Base-by-base conservation (phyloP, 2,113 vertebrate species). In the Cavia porcellus region DNA sequence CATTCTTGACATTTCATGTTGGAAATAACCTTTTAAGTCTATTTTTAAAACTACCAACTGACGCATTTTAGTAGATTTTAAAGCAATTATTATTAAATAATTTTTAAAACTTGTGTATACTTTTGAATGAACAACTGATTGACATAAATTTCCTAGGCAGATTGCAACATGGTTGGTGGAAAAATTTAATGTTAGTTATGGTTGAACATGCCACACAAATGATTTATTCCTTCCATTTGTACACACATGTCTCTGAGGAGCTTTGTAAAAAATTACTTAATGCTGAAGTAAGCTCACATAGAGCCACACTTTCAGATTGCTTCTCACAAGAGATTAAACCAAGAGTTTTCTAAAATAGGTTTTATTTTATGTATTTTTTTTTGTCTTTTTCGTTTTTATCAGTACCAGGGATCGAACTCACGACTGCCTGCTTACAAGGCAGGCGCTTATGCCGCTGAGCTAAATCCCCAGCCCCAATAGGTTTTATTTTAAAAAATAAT, bases 321-420 rank as follows among this genome's bases (percentile, higher is more conserved):
- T 80, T 10, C n/a, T 75, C 28, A 55, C 20, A 86, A 38, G 24
- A 5, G 75, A 3, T 81, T 94, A 28, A 83, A 86, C 74, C 20
- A 86, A 89, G 59, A 92, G 42, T 94, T 96, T 88, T 77, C 55
- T 77, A 82, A 95, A 72, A 45, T 57, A 74, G 42, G 7, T 77
- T 83, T 77, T 72, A 57, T 64, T n/a, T n/a, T n/a, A n/a, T n/a
- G n/a, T n/a, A n/a, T n/a, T n/a, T n/a, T n/a, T n/a, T n/a, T n/a
- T n/a, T n/a, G n/a, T n/a, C n/a, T n/a, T n/a, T n/a, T n/a, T n/a
- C n/a, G n/a, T n/a, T n/a, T n/a, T n/a, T n/a, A n/a, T n/a, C n/a
- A n/a, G n/a, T n/a, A n/a, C n/a, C n/a, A n/a, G n/a, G n/a, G n/a
- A n/a, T n/a, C n/a, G n/a, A n/a, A n/a, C n/a, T n/a, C n/a, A n/a